These are phyloP conservation scores for Sorex maritimensis DNA, from an alignment of 2,797 vertebrate species.

Conservation along the genomic window DNA sequence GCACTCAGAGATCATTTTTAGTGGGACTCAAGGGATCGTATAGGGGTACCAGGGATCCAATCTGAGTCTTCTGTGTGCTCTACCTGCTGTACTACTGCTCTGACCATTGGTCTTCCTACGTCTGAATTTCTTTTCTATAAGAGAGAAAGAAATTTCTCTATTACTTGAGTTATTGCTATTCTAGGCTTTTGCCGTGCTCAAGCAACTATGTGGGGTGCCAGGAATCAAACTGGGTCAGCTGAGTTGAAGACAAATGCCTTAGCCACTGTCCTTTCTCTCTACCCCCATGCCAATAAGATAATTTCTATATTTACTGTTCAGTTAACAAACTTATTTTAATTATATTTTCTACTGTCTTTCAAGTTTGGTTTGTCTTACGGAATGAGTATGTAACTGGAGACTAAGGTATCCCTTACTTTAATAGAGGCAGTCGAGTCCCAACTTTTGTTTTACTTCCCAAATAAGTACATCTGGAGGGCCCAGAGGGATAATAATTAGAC, in stretches of 20 bases:
- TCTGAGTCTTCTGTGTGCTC: too few species aligned
- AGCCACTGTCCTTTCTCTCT: too few species aligned
- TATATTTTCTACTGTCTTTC: neutral
- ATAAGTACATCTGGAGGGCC: neutral
- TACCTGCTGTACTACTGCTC: too few species aligned
- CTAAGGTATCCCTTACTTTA: neutral
- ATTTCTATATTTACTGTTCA: neutral
- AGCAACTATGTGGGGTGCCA: too few species aligned
- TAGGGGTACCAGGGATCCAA: too few species aligned
- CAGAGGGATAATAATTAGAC: neutral
- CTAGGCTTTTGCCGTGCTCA: neutral
- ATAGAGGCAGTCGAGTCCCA: neutral
- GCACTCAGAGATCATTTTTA: too few species aligned
- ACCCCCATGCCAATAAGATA: neutral
- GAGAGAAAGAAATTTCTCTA: conserved; percentile 2
- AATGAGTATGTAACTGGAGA: neutral
- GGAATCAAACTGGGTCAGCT: too few species aligned
- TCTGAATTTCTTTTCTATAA: conserved; percentile 20
- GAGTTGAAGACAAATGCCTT: too few species aligned
- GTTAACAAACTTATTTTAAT: neutral
- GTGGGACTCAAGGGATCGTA: too few species aligned
- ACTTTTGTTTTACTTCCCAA: neutral
- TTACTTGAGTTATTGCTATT: neutral
- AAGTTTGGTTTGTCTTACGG: neutral
- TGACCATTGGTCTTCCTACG: neutral